Percentiles rank a stretch among this genome's conserved stretches.
These are phyloP conservation scores for Zoanthus solanderi DNA, from an alignment of 92 coral and sea anemone genomes.

Conservation along the genomic window DNA sequence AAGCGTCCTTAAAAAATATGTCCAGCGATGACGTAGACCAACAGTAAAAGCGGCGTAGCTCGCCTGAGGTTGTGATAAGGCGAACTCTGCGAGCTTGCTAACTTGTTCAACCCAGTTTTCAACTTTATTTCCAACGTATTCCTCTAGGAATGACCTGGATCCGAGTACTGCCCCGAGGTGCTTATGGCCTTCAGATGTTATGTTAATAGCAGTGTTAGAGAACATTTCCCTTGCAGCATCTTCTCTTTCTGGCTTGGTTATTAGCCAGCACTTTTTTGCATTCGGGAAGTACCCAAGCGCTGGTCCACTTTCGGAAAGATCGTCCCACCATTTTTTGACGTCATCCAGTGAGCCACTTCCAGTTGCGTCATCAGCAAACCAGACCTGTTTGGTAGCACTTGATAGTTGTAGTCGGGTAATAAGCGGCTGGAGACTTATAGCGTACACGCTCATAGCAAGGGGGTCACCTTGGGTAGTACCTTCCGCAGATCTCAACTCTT, in stretches of 20 bases:
- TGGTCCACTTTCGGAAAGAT: neutral
- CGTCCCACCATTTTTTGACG: conserved; percentile 3
- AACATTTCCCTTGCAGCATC: neutral
- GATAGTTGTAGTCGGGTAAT: neutral
- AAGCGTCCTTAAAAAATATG: conserved; percentile 7
- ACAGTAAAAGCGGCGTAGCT: conserved; percentile 18
- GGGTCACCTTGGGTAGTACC: too few relatives aligned
- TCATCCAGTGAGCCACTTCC: neutral
- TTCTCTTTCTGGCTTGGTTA: neutral
- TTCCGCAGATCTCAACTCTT: too few relatives aligned
- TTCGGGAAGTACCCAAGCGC: too few relatives aligned
- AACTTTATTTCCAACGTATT: conserved; percentile 17
- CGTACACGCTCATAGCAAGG: too few relatives aligned
- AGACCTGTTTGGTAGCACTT: neutral
- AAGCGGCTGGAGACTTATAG: too few relatives aligned
- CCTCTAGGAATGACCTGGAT: conserved; percentile 30
- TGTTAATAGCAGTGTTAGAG: conserved; percentile 7
- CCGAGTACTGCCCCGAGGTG: conserved; percentile 27
- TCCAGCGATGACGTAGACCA: conserved; percentile 23
- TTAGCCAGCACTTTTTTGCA: too few relatives aligned
- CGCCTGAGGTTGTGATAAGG: conserved; percentile 41
- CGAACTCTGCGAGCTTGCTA: conserved; percentile 39
- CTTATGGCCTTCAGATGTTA: conserved; percentile 23
- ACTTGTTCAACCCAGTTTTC: conserved; percentile 25
- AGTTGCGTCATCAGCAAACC: too few relatives aligned